Conservation (phyloP, 2,797 vertebrate species). For the Sebastes paucispinis region DNA sequence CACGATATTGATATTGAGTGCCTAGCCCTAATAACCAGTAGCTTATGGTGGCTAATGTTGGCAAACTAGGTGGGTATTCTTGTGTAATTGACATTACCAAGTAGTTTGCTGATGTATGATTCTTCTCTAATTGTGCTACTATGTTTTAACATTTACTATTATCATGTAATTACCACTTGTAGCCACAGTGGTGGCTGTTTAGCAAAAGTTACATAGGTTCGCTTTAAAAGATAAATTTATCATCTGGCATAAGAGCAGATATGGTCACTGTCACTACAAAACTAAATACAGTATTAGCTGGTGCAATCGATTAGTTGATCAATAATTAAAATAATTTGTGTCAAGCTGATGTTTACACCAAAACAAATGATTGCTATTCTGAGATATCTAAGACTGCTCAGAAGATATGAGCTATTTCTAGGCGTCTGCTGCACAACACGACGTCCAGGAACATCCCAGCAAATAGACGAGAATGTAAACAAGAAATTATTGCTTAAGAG, state of each 20-base stretch:
- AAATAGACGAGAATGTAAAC: slow-evolving; percentile 29
- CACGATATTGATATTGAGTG: no score
- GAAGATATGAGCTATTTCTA: not conserved
- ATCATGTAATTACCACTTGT: not conserved
- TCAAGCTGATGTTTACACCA: not conserved
- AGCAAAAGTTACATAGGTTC: not conserved
- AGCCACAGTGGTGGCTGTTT: no score
- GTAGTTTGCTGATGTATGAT: not conserved
- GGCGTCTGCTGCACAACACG: slow-evolving; percentile 16
- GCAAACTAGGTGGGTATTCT: not conserved
- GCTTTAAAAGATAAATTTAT: not conserved
- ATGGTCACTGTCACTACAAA: not conserved
- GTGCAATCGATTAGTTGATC: not conserved
- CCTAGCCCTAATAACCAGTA: not conserved
- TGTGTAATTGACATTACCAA: not conserved
- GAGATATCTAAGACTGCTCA: not conserved
- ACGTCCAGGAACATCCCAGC: slow-evolving; percentile 11
- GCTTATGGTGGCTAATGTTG: not conserved
- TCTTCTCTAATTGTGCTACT: not conserved
- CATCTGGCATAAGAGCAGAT: not conserved
- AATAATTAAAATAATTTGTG: not conserved
- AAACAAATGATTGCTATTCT: slow-evolving; percentile 6
- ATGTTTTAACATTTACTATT: not conserved
- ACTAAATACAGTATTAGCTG: not conserved
- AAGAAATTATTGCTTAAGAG: slow-evolving; percentile 26